Conservation (phyloP, 2,113 vertebrate genomes). For the Catharus fuscescens region DNA sequence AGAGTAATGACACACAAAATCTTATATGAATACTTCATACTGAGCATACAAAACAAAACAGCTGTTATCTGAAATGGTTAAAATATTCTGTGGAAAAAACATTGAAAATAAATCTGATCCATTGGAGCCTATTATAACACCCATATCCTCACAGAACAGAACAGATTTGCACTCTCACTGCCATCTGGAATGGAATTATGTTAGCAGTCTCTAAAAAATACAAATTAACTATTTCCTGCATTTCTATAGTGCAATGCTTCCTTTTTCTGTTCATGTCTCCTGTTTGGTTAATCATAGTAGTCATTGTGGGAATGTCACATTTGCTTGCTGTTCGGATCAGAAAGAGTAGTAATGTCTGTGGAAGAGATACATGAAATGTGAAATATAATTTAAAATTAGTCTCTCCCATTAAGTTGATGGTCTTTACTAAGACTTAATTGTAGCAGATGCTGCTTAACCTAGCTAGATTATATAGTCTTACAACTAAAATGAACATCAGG, state of each 20-base stretch:
- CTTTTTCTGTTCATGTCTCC: neutral
- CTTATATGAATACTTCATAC: neutral
- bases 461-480: neutral
- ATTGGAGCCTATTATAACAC: conserved; percentile 43
- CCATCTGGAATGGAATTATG: conserved; percentile 62
- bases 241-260: neutral
- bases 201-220: conserved; percentile 17
- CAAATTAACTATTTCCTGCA: conserved; percentile 43
- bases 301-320: neutral
- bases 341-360: neutral
- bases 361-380: neutral
- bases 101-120: conserved; percentile 29
- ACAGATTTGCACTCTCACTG: conserved; percentile 55
- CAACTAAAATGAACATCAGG: conserved; percentile 46
- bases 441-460: conserved; percentile 26
- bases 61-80: conserved; percentile 40
- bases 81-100: neutral
- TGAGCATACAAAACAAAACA: neutral
- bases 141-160: conserved; percentile 45
- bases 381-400: neutral
- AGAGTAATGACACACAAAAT: neutral
- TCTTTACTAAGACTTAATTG: neutral
- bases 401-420: neutral
- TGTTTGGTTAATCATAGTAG: neutral
- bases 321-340: neutral